Conservation (phyloP, 2,888 invertebrate genomes). For the Aplocera efformata region DNA sequence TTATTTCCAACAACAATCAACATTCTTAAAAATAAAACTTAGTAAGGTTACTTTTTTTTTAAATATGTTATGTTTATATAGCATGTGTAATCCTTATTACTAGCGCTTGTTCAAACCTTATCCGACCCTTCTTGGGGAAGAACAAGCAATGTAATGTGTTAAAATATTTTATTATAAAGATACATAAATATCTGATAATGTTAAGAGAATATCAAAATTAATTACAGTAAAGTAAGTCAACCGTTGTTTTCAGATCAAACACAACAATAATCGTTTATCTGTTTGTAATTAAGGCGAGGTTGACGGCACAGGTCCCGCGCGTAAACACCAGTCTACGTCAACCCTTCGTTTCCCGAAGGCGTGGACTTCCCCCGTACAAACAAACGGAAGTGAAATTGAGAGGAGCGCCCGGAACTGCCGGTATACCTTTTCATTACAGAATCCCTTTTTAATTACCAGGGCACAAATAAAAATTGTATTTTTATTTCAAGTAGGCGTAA, state of each 20-base stretch:
- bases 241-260: conserved; percentile 7
- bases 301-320: conserved; percentile 49
- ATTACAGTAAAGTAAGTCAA: not conserved
- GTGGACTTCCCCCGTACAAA: conserved; percentile 62
- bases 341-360: conserved; percentile 72
- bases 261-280: conserved; percentile 34
- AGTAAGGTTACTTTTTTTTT: too few relatives aligned
- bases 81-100: too few relatives aligned
- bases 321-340: conserved; percentile 37
- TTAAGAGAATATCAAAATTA: not conserved
- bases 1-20: too few relatives aligned
- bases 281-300: conserved; percentile 49
- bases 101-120: too few relatives aligned
- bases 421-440: conserved; percentile 80
- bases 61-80: too few relatives aligned
- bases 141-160: too few relatives aligned
- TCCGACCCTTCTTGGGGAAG: too few relatives aligned
- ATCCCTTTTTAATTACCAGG: conserved; percentile 80
- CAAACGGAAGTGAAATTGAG: conserved; percentile 78
- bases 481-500: conserved; percentile 79
- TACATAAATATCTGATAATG: too few relatives aligned
- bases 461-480: conserved; percentile 78
- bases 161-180: too few relatives aligned
- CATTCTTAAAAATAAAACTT: too few relatives aligned
- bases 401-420: conserved; percentile 75